phyloP scores from a whole-genome alignment of 2,888 invertebrate genomes.

The Hirtodrosophila cameraria region DNA sequence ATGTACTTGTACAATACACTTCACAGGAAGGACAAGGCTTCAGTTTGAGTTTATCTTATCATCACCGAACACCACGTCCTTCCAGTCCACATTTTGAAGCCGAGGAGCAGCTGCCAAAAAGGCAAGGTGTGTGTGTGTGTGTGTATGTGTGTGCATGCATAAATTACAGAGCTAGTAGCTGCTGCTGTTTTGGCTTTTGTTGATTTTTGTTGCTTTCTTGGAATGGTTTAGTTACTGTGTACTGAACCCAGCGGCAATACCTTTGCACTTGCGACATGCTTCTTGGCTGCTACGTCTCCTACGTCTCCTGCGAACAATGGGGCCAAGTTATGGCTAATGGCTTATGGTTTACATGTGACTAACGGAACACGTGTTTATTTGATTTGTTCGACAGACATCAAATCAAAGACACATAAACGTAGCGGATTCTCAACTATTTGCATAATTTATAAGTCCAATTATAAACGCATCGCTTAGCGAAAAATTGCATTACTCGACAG shows the following conservation, averaged over 20 bases:
- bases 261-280: conserved; percentile 13
- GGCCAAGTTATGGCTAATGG: conserved; percentile 6
- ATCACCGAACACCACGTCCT: conserved; percentile 30
- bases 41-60: conserved; percentile 69
- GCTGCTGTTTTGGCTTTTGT: conserved; percentile 14
- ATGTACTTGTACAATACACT: conserved; percentile 47
- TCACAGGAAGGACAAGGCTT: conserved; percentile 37
- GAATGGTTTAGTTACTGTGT: conserved; percentile 11
- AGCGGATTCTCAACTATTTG: conserved; percentile 5
- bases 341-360: conserved; percentile 20
- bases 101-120: conserved; percentile 34
- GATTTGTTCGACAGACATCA: conserved; percentile 5
- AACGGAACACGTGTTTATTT: neutral
- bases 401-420: conserved; percentile 15
- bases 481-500: neutral
- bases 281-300: too few species aligned
- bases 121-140: conserved; percentile 20
- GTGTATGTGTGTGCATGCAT: conserved; percentile 32
- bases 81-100: neutral
- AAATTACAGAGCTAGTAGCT: conserved; percentile 47
- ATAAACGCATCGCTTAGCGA: neutral
- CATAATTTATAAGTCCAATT: neutral
- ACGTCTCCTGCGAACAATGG: too few species aligned
- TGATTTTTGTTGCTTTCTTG: conserved; percentile 35
- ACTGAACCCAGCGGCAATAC: neutral